Evolutionary conservation across 2,888 invertebrate genomes (phyloP).

Genomic region (Euclidia mi): DNA sequence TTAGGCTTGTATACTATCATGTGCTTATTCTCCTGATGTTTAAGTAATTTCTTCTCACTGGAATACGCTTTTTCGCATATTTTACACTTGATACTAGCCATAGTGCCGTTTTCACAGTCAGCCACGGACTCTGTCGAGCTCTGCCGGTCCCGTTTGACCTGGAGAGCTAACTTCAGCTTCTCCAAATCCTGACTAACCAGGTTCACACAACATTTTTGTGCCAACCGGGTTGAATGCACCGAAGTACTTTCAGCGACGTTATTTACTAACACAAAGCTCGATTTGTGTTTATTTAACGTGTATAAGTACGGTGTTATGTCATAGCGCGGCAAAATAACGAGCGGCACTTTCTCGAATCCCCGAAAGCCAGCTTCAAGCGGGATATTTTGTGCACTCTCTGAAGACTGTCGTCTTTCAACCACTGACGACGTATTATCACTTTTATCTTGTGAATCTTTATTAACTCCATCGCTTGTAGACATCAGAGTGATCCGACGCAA

Average conservation of each 20-base stretch:
- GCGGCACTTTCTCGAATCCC: slow-evolving; percentile 71
- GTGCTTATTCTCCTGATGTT: slow-evolving; percentile 78
- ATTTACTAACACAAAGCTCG: background rate
- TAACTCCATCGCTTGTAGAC: slow-evolving; percentile 70
- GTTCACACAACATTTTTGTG: slow-evolving; percentile 64
- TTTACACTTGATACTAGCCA: slow-evolving; percentile 69
- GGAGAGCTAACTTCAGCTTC: slow-evolving; percentile 52
- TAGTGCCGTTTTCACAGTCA: slow-evolving; percentile 56
- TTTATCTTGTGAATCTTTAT: slow-evolving; percentile 33
- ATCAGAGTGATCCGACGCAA: slow-evolving; percentile 60
- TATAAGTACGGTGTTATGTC: slow-evolving; percentile 70
- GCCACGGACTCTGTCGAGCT: slow-evolving; percentile 42
- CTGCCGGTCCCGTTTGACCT: slow-evolving; percentile 9
- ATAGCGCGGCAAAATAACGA: slow-evolving; percentile 65
- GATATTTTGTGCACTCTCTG: slow-evolving; percentile 47
- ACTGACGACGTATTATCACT: slow-evolving; percentile 34
- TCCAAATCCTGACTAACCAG: slow-evolving; percentile 67
- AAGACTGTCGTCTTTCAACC: slow-evolving; percentile 30
- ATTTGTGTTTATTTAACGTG: slow-evolving; percentile 2
- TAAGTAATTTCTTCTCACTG: slow-evolving; percentile 70
- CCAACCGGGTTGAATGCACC: slow-evolving; percentile 43
- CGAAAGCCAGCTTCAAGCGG: slow-evolving; percentile 65
- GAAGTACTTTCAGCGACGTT: background rate
- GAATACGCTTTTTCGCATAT: slow-evolving; percentile 77
- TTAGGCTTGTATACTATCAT: slow-evolving; percentile 66